Evolutionary conservation across 1,140 invertebrate genomes (phyloP).

Genomic region (Uloborus diversus): DNA sequence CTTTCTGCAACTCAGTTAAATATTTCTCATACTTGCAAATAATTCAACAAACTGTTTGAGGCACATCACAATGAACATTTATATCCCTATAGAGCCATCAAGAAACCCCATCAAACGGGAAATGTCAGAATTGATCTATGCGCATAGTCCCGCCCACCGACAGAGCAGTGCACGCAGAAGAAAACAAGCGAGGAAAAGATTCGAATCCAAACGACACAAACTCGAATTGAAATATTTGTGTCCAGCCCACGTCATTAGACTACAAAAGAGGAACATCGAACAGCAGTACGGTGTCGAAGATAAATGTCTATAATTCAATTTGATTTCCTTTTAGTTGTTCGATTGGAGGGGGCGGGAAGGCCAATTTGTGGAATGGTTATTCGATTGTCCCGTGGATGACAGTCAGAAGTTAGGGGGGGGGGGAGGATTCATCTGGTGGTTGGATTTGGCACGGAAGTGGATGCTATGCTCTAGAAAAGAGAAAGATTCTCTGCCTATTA

Average conservation of each 20-base stretch:
- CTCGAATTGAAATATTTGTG: conserved; percentile 18
- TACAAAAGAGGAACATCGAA: neutral
- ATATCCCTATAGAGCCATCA: conserved; percentile 9
- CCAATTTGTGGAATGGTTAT: conserved; percentile 5
- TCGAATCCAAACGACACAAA: conserved; percentile 29
- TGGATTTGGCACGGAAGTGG: no score
- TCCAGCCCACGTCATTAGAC: conserved; percentile 12
- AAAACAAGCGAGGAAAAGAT: neutral
- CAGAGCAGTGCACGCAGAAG: neutral
- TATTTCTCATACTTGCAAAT: no score
- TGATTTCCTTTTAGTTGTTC: conserved; percentile 31
- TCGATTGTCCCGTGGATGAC: no score
- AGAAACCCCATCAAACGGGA: neutral
- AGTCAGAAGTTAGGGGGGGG: neutral
- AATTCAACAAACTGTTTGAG: no score
- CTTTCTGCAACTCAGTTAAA: neutral
- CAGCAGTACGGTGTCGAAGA: neutral
- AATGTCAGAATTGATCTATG: conserved; percentile 25
- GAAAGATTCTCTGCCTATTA: no score
- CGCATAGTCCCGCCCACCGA: neutral
- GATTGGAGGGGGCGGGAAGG: conserved; percentile 12
- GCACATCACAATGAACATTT: no score
- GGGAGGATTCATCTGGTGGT: no score
- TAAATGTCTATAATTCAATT: conserved; percentile 48
- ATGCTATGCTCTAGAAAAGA: no score